Base-by-base conservation (phyloP, 2,113 vertebrate species). In the Prunella himalayana region DNA sequence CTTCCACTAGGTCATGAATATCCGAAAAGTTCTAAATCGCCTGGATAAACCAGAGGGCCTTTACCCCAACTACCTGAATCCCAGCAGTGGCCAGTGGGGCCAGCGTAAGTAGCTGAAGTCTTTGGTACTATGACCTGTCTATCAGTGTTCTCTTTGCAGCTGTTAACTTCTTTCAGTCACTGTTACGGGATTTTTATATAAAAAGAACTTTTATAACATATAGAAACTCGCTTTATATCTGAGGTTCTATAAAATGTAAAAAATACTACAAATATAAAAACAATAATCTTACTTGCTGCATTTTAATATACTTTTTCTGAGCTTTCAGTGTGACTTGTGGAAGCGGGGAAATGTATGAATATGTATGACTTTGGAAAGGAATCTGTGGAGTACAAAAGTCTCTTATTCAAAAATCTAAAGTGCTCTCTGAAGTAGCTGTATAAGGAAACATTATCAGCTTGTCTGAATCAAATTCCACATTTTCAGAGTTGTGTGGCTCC, bases 41-140 rank as follows among this genome's bases (percentile, higher is more conserved):
- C 97, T 99, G 97, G 99, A 99, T 95, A 99, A 99, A 95, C 99
- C 99, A 37, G 98, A 99, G 95, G 99, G 99, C 18, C 98, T 99
- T 80, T 99, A 99, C 82, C 99, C 99, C 53, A 99, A 99, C 98
- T 99, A 99, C 86, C 98, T 99, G 97, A 99, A 99, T 97, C 99
- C 99, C 73, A 99, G 98, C 97, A 99, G 99, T 63, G 99, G 99
- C 90, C 99, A 99, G 59, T 99, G 99, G 99, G 99, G 99, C 63
- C 99, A 99, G 75, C 99, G 99, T 99, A 98, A 99, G 99, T 99
- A 94, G 30, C 69, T 85, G 35, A 10, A 14, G 81, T 90, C 41
- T 84, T 70, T 50, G 41, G 19, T 63, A 16, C 42, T 73, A 0
- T 27, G 28, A 56, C 20, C 27, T 82, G 31, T 59, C 37, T 69